phyloP scores from a whole-genome alignment of 2,113 vertebrate species.

The Pseudorasbora parva region DNA sequence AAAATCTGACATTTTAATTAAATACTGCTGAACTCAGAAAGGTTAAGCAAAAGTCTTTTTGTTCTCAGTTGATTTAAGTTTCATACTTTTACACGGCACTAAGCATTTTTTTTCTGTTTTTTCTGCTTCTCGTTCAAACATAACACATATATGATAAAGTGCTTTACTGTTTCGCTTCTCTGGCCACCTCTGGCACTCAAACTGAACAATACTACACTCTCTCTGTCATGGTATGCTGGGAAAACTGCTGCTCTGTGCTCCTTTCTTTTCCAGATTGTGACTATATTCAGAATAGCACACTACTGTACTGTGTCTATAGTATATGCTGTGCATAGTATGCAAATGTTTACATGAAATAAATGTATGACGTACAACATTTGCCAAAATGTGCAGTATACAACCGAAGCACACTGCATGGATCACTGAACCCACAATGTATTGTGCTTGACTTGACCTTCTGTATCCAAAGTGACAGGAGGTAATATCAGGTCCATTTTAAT shows the following conservation, averaged over 20 bases:
- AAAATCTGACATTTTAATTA: conserved; percentile 71
- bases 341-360: background rate
- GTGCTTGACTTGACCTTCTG: background rate
- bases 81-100: conserved; percentile 66
- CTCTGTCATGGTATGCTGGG: background rate
- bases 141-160: conserved; percentile 75
- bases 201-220: conserved; percentile 37
- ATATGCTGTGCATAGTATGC: background rate
- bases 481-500: background rate
- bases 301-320: background rate
- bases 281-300: conserved; percentile 13
- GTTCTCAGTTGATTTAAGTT: conserved; percentile 65
- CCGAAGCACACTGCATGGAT: background rate
- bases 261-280: background rate
- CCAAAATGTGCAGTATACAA: background rate
- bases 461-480: background rate
- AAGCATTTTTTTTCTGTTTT: conserved; percentile 59
- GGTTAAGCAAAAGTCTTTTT: conserved; percentile 61
- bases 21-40: conserved; percentile 66
- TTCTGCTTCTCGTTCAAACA: conserved; percentile 63
- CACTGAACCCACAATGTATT: background rate
- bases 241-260: background rate
- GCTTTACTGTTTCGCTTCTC: conserved; percentile 62
- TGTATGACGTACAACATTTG: background rate
- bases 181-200: conserved; percentile 49